phyloP scores from a whole-genome alignment of 2,113 vertebrate genomes.

The Motacilla alba region DNA sequence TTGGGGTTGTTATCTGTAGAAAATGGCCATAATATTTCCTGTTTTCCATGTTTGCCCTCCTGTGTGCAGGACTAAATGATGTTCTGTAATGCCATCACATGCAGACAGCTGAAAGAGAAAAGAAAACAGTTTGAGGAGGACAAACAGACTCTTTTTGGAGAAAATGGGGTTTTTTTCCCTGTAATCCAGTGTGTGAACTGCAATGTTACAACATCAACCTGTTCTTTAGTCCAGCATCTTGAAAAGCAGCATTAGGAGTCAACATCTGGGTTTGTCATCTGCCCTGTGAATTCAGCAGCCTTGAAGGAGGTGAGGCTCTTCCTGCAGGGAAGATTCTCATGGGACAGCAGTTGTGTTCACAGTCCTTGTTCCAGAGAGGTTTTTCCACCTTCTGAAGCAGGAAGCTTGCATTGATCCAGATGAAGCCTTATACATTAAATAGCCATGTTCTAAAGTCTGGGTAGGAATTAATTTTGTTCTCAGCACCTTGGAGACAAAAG shows the following conservation, averaged over 20 bases:
- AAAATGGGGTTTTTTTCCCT: fast-evolving
- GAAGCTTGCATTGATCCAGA: not conserved
- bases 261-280: not conserved
- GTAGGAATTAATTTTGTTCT: not conserved
- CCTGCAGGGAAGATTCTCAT: not conserved
- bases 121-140: not conserved
- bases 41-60: not conserved
- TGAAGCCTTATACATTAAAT: not conserved
- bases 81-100: not conserved
- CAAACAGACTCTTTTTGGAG: not conserved
- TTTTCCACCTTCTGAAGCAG: not conserved
- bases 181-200: not conserved
- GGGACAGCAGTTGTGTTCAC: not conserved
- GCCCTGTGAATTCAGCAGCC: not conserved
- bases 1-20: not conserved
- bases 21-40: not conserved
- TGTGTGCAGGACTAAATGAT: not conserved
- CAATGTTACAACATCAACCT: not conserved
- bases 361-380: not conserved
- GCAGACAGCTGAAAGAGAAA: fast-evolving
- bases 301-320: not conserved
- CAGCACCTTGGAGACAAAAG: not conserved
- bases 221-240: not conserved
- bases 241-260: not conserved
- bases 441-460: not conserved